Base-by-base conservation (phyloP, 2,888 invertebrate genomes). In the Napeogenes sylphis region DNA sequence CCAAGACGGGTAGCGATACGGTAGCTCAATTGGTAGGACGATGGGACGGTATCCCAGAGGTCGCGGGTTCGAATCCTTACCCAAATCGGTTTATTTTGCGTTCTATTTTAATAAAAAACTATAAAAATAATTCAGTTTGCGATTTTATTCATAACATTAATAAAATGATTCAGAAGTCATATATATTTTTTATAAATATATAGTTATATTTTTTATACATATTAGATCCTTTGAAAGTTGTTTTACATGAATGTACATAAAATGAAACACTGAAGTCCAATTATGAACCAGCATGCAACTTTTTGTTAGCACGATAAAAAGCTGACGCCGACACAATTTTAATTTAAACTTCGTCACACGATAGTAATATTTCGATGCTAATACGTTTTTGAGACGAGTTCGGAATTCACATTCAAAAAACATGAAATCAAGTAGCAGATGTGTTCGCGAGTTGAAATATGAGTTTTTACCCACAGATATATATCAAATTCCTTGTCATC, bases 401-500 rank as follows among this genome's bases (percentile, higher is more conserved):
- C 51, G 63, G 61, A 71, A 68, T 68, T 70, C 70, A 59, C 66
- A 70, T 63, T 69, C 69, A 72, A 74, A 72, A 72, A 62, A 69
- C 63, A 68, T 45, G 59, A 61, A 51, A 69, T 64, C 67, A 62
- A 67, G 69, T 69, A 69, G 65, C 74, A 74, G 71, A 74, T 72
- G 70, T 59, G 71, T 58, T 65, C 65, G 10, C 61, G 58, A 60
- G 68, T 61, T 72, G 72, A 74, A 66, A 71, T 70, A 72, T 70
- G 66, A 67, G 62, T 58, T 63, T 61, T 62, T 63, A 55, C 53
- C 68, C 70, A 69, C 73, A 73, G 72, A 72, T 74, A 73, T 67
- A 75, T 75, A 74, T 73, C 74, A 73, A 73, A 73, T 70, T 71
- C 66, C 65, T 69, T 64, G 63, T 68, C 68, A 70, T 70, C 71